Conservation (phyloP, 2,113 vertebrate genomes). For the Gadus chalcogrammus region DNA sequence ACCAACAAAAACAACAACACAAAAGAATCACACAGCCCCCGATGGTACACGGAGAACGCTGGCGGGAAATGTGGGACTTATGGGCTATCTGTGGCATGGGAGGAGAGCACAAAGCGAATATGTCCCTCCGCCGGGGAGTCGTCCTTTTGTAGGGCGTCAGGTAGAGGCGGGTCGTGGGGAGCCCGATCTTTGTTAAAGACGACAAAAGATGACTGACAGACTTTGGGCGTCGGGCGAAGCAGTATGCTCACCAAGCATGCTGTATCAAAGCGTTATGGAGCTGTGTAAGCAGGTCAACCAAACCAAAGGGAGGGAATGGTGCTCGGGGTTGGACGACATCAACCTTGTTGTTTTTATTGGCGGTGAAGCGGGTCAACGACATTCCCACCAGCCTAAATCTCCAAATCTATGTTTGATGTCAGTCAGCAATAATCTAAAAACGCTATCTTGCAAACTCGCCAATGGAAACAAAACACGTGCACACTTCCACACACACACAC, state of each 20-base stretch:
- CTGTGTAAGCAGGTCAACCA: constrained; percentile 4
- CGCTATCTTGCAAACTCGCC: not conserved
- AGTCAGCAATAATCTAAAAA: constrained; percentile 23
- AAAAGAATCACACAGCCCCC: constrained; percentile 44
- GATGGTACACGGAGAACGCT: constrained; percentile 36
- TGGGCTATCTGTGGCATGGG: constrained; percentile 34
- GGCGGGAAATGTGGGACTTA: constrained; percentile 37
- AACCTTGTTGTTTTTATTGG: too few relatives aligned
- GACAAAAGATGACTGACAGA: constrained; percentile 39
- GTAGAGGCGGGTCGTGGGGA: constrained; percentile 42
- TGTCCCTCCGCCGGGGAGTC: constrained; percentile 10
- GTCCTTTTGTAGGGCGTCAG: constrained; percentile 39
- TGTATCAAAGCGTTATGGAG: constrained; percentile 56
- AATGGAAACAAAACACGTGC: not conserved
- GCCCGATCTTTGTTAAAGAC: constrained; percentile 35
- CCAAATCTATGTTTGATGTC: constrained; percentile 12
- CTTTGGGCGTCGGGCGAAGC: constrained; percentile 1
- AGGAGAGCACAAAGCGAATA: constrained; percentile 38
- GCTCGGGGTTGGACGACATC: too few relatives aligned
- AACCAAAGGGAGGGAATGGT: not conserved
- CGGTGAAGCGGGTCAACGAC: not conserved
- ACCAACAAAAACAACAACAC: constrained; percentile 37
- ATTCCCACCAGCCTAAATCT: constrained; percentile 6
- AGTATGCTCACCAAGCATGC: constrained; percentile 44
- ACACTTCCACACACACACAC: not conserved